A percentile compares a stretch with the other conserved stretches of the same genome.
phyloP scores from a whole-genome alignment of 2,113 vertebrate species.

The Oxygymnocypris stewartii region DNA sequence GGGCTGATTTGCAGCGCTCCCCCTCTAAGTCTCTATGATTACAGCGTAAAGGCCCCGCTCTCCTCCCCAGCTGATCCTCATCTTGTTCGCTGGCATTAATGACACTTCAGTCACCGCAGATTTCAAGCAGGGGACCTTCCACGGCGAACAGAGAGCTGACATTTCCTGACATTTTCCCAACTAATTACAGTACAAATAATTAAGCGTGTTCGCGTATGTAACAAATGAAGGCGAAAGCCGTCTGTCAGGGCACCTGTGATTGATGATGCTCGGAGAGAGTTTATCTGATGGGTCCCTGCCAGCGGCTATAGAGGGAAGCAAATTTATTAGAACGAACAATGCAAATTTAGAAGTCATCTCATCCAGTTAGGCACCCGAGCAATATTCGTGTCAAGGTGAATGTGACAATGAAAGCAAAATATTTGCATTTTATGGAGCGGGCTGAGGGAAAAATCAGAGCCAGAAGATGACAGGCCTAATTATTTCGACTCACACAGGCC shows the following conservation, averaged over 20 bases:
- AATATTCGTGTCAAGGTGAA: conserved; percentile 99
- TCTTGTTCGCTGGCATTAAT: conserved; percentile 99
- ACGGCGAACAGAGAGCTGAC: conserved; percentile 98
- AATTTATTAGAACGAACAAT: conserved; percentile 99
- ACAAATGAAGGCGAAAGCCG: conserved; percentile 99
- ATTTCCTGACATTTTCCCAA: conserved; percentile 99
- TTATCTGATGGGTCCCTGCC: conserved; percentile 99
- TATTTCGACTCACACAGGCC: conserved; percentile 99
- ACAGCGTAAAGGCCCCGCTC: conserved; percentile 88
- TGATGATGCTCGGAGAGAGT: conserved; percentile 98
- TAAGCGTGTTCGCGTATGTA: conserved; percentile 99
- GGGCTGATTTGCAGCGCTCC: conserved; percentile 81
- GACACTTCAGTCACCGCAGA: conserved; percentile 98
- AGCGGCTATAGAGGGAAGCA: conserved; percentile 87
- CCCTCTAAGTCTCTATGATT: conserved; percentile 79
- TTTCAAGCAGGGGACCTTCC: conserved; percentile 96
- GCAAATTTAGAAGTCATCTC: conserved; percentile 99
- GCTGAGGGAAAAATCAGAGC: conserved; percentile 99
- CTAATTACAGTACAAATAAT: conserved; percentile 99
- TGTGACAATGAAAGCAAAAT: conserved; percentile 99
- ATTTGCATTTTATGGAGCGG: conserved; percentile 95
- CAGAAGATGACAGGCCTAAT: conserved; percentile 98
- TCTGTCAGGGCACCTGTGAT: conserved; percentile 95
- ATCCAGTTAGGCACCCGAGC: conserved; percentile 98
- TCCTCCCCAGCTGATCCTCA: conserved; percentile 88